These are phyloP conservation scores for Saturnia pavonia DNA, from an alignment of 2,888 invertebrate genomes.

Conservation along the genomic window DNA sequence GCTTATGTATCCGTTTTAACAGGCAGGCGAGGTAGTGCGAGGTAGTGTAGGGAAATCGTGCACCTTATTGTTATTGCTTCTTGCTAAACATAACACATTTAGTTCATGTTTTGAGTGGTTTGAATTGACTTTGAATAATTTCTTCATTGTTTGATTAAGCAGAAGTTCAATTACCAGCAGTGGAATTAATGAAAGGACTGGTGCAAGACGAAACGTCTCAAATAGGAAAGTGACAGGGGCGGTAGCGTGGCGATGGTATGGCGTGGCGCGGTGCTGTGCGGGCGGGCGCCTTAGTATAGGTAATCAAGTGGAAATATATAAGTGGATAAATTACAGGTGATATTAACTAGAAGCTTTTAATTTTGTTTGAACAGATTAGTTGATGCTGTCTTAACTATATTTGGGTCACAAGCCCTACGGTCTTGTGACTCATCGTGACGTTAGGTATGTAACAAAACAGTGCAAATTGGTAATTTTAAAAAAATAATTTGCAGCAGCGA, in stretches of 20 bases:
- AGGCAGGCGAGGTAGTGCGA: background rate
- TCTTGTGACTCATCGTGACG: too few relatives aligned
- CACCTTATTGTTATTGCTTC: background rate
- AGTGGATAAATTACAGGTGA: background rate
- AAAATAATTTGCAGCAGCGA: too few relatives aligned
- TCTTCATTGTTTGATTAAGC: background rate
- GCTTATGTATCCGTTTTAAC: constrained; percentile 1
- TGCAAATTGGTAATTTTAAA: too few relatives aligned
- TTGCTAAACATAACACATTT: background rate
- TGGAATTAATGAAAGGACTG: background rate
- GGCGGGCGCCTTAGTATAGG: background rate
- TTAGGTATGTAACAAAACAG: too few relatives aligned
- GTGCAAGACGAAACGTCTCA: background rate
- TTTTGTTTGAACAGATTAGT: constrained; percentile 2
- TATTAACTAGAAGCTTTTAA: background rate
- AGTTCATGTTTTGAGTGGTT: background rate
- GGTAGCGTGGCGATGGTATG: background rate
- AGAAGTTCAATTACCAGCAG: background rate
- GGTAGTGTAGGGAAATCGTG: background rate
- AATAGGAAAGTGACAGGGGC: background rate
- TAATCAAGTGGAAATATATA: constrained; percentile 1
- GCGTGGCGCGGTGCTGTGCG: too few relatives aligned
- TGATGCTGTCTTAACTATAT: background rate
- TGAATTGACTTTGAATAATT: background rate
- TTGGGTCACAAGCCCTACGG: background rate